Evolutionary conservation across 1,140 invertebrate genomes (phyloP).

Genomic region (Zaprionus nigranus): DNA sequence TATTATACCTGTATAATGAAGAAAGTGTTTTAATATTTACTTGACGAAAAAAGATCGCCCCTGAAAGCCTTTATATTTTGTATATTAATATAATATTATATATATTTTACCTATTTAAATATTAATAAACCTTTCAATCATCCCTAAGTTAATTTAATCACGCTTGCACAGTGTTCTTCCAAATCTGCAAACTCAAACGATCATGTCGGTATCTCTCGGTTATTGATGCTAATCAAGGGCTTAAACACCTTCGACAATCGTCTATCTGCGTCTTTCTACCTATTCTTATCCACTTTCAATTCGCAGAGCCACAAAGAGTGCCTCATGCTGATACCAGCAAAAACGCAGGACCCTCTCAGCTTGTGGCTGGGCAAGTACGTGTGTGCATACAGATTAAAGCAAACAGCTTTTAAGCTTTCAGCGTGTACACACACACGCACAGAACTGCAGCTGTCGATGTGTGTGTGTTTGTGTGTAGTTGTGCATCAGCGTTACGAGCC

Average conservation of each 20-base stretch:
- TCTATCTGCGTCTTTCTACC: neutral
- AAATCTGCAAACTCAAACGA: neutral
- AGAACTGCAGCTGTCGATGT: neutral
- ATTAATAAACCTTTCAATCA: neutral
- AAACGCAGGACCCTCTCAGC: neutral
- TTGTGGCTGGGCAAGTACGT: neutral
- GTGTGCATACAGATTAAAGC: conserved; percentile 13
- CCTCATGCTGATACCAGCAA: neutral
- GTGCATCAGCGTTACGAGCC: conserved; percentile 19
- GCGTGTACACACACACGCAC: neutral
- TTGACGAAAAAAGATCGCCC: neutral
- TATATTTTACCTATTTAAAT: neutral
- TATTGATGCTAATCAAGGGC: conserved; percentile 1
- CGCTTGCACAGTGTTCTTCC: neutral
- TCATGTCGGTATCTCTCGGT: neutral
- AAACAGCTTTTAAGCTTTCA: conserved; percentile 31
- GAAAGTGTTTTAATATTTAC: neutral
- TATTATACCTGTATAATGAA: neutral
- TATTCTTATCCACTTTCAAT: conserved; percentile 1
- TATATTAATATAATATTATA: no score
- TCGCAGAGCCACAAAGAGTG: neutral
- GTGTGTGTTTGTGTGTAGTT: neutral
- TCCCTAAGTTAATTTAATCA: neutral
- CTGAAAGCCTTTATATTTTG: no score
- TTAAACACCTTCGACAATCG: neutral